Evolutionary conservation across 2,797 vertebrate species (phyloP).

Genomic region (Ambastaia sidthimunki): DNA sequence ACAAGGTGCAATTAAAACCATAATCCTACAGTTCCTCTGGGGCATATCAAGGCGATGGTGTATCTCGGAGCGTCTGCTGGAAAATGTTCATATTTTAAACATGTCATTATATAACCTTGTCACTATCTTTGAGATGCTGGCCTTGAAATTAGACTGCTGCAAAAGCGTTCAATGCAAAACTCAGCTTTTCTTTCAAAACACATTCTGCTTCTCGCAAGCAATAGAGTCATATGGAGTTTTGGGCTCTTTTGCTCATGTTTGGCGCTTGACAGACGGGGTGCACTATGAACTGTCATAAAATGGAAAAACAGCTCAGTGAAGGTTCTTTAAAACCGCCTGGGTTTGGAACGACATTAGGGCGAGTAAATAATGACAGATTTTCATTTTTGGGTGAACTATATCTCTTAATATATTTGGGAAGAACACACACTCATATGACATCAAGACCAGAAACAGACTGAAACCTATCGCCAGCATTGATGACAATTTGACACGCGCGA

Average conservation of each 20-base stretch:
- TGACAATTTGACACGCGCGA: conserved; percentile 12
- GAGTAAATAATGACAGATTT: conserved; percentile 5
- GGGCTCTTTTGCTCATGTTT: neutral
- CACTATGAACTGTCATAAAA: neutral
- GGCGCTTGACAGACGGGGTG: neutral
- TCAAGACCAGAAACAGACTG: neutral
- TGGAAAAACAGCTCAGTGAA: neutral
- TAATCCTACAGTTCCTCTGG: conserved; percentile 42
- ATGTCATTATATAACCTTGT: conserved; percentile 41
- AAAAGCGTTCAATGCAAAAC: neutral
- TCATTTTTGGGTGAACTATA: neutral
- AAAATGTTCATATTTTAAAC: neutral
- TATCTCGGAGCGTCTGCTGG: neutral
- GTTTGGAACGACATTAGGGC: neutral
- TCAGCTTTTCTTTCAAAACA: neutral
- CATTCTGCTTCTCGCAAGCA: neutral
- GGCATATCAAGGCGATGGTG: conserved; percentile 21
- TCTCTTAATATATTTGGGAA: neutral
- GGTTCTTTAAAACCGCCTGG: neutral
- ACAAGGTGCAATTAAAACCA: conserved; percentile 38
- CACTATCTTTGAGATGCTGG: conserved; percentile 5
- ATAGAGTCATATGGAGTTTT: neutral
- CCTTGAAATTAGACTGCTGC: conserved; percentile 14
- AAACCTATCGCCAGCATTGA: neutral
- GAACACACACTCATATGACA: neutral